Evolutionary conservation across 2,113 vertebrate genomes (phyloP).

Genomic region (Neoarius graeffei): DNA sequence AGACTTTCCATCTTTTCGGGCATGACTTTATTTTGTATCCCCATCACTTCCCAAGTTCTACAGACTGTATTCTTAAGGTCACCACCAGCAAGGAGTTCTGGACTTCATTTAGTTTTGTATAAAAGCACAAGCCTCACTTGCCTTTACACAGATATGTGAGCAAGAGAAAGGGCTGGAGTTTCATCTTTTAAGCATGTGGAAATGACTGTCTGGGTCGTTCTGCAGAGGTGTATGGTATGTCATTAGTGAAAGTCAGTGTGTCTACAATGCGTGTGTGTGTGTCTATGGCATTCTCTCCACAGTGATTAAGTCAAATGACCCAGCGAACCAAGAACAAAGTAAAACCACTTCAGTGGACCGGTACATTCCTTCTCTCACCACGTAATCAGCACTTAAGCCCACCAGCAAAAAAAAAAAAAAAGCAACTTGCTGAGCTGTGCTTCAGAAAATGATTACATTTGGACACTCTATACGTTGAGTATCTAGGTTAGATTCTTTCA

Average conservation of each 20-base stretch:
- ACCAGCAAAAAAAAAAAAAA: conserved; percentile 7
- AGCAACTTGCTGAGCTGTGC: background rate
- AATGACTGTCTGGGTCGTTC: conserved; percentile 18
- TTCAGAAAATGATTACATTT: conserved; percentile 5
- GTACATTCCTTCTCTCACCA: conserved; percentile 44
- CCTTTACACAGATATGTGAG: background rate
- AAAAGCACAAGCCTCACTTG: background rate
- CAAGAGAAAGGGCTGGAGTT: conserved; percentile 8
- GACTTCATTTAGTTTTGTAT: conserved; percentile 6
- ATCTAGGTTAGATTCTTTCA: background rate
- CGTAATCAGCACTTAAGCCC: conserved; percentile 50
- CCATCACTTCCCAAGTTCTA: background rate
- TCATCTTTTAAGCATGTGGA: conserved; percentile 26
- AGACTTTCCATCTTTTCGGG: conserved; percentile 22
- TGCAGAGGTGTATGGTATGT: conserved; percentile 41
- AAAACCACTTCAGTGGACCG: conserved; percentile 56
- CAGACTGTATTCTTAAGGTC: background rate
- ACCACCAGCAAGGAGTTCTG: background rate
- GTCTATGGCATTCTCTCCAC: conserved; percentile 36
- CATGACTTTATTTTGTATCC: background rate
- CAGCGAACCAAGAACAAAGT: conserved; percentile 47
- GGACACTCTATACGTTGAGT: background rate
- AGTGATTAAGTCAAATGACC: conserved; percentile 54
- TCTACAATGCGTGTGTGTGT: conserved; percentile 21
- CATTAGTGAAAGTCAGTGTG: conserved; percentile 45